These are phyloP conservation scores for Teinopalpus imperialis DNA, from an alignment of 2,888 invertebrate species.

Conservation along the genomic window DNA sequence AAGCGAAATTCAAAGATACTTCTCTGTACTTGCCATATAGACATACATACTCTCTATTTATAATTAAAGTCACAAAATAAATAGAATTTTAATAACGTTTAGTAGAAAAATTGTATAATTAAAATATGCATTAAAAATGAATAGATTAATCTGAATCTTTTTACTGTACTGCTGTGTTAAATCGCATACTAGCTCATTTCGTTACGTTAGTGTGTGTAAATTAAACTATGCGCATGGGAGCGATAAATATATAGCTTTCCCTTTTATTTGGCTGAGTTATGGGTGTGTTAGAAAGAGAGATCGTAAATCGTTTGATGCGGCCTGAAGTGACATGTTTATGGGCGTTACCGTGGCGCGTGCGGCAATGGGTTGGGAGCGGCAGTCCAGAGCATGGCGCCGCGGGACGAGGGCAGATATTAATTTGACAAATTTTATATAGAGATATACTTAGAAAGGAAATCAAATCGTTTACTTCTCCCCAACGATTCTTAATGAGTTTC, in stretches of 20 bases:
- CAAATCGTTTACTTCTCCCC: too few relatives aligned
- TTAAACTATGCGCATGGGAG: constrained; percentile 81
- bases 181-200: constrained; percentile 77
- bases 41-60: background rate
- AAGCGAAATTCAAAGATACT: constrained; percentile 43
- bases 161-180: constrained; percentile 46
- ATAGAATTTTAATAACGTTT: background rate
- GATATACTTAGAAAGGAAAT: background rate
- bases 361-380: constrained; percentile 63
- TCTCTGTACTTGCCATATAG: background rate
- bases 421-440: constrained; percentile 5
- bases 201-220: constrained; percentile 75
- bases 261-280: constrained; percentile 80
- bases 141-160: constrained; percentile 45
- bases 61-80: background rate
- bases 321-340: constrained; percentile 80
- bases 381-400: constrained; percentile 76
- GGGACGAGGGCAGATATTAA: constrained; percentile 32
- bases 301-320: constrained; percentile 76
- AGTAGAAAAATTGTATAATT: background rate
- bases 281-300: constrained; percentile 78
- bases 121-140: background rate
- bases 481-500: too few relatives aligned
- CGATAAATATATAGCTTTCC: constrained; percentile 81
- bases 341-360: constrained; percentile 71